Conservation (phyloP, 30 jellyfish, hydroid and myxozoan genomes). For the Nemopilema nomurai region DNA sequence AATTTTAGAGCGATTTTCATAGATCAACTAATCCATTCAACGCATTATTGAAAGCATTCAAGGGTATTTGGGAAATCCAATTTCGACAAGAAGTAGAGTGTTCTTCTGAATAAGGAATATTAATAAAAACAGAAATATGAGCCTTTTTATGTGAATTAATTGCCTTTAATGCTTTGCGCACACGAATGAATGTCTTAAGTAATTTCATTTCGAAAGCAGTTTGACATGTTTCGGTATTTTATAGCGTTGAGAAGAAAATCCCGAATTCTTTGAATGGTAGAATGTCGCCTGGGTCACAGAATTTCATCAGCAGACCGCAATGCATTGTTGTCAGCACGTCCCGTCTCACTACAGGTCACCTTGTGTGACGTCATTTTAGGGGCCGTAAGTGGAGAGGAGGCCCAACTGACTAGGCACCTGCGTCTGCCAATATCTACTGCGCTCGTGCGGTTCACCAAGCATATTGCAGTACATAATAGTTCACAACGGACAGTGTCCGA, state of each 20-base stretch:
- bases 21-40: background rate
- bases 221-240: background rate
- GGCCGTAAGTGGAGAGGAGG: background rate
- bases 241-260: background rate
- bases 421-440: too few species aligned
- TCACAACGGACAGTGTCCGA: too few species aligned
- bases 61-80: background rate
- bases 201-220: background rate
- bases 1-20: background rate
- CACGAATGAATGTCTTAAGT: background rate
- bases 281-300: background rate
- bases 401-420: too few species aligned
- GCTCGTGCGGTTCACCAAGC: too few species aligned
- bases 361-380: too few species aligned
- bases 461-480: too few species aligned
- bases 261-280: background rate
- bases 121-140: background rate
- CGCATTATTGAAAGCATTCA: background rate
- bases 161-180: background rate
- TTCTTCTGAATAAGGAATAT: background rate
- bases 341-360: background rate
- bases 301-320: background rate
- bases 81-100: background rate
- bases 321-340: background rate
- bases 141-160: background rate